A percentile compares a stretch with the other conserved stretches of the same genome.
These are phyloP conservation scores for Elachura formosa DNA, from an alignment of 2,113 vertebrate genomes.

Conservation along the genomic window DNA sequence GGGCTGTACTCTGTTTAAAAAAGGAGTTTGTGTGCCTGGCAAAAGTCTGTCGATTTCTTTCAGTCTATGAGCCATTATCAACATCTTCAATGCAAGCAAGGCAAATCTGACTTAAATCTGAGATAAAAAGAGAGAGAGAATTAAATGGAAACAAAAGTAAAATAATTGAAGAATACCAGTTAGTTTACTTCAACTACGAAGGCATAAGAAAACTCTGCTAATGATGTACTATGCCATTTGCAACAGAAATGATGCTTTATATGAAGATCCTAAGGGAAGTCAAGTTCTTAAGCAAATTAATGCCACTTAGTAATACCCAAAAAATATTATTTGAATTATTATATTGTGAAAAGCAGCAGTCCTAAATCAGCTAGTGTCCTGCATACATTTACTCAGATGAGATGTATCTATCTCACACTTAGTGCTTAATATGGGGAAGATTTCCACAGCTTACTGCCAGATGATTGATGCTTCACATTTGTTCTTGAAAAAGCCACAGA, in stretches of 20 bases:
- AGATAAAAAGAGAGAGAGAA: not conserved
- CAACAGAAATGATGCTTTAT: not conserved
- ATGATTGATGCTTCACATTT: not conserved
- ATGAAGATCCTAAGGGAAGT: not conserved
- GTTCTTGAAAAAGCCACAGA: not conserved
- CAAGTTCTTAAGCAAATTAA: not conserved
- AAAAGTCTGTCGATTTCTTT: not conserved
- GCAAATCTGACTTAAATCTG: not conserved
- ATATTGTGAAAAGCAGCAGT: not conserved
- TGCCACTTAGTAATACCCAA: not conserved
- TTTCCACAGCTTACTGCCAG: not conserved
- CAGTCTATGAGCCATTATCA: not conserved
- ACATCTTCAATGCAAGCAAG: not conserved
- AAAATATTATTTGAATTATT: not conserved
- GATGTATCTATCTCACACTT: accelerated
- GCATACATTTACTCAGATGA: not conserved
- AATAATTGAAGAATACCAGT: not conserved
- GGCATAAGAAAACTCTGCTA: not conserved
- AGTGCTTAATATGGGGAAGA: not conserved
- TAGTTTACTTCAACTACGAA: not conserved
- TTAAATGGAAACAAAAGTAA: not conserved
- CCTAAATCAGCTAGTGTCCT: not conserved
- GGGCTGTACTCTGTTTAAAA: not conserved
- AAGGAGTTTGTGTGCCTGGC: not conserved
- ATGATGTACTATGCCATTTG: not conserved